These are phyloP conservation scores for Eilema depressum DNA, from an alignment of 2,888 invertebrate genomes.

Conservation along the genomic window DNA sequence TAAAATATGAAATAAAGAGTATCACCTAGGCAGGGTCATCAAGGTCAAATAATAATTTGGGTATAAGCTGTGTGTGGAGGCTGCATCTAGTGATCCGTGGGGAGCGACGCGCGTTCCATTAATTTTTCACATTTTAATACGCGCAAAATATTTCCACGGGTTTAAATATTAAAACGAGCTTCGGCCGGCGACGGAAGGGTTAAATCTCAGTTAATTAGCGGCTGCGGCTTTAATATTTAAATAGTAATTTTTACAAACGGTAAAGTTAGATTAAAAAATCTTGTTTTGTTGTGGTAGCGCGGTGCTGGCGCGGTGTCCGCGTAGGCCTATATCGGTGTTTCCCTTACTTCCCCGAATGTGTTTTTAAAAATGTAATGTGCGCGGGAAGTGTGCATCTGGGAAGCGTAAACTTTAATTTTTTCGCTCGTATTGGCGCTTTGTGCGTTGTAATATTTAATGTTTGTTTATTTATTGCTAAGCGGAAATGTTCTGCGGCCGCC, in stretches of 20 bases:
- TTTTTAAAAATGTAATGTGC: constrained; percentile 85
- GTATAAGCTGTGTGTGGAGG: constrained; percentile 27
- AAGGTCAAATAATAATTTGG: constrained; percentile 34
- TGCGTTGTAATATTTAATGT: constrained; percentile 77
- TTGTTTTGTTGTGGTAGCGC: constrained; percentile 73
- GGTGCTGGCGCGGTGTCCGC: constrained; percentile 59
- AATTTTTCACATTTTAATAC: constrained; percentile 87
- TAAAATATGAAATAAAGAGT: constrained; percentile 13
- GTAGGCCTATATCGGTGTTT: constrained; percentile 82
- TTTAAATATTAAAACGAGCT: constrained; percentile 83
- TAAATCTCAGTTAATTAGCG: constrained; percentile 86
- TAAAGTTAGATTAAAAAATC: constrained; percentile 87
- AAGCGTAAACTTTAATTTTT: constrained; percentile 80
- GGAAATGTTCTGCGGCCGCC: constrained; percentile 61
- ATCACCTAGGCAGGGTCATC: constrained; percentile 33
- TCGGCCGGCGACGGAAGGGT: constrained; percentile 86
- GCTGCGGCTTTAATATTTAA: constrained; percentile 83
- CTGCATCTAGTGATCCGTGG: constrained; percentile 51
- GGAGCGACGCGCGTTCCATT: constrained; percentile 70
- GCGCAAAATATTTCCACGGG: constrained; percentile 85
- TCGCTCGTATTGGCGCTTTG: constrained; percentile 76
- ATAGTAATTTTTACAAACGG: constrained; percentile 87
- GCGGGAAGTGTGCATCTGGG: constrained; percentile 75
- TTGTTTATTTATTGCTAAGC: constrained; percentile 74
- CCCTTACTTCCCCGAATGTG: constrained; percentile 69